phyloP scores from a whole-genome alignment of 2,888 invertebrate genomes.

The Rutpela maculata region DNA sequence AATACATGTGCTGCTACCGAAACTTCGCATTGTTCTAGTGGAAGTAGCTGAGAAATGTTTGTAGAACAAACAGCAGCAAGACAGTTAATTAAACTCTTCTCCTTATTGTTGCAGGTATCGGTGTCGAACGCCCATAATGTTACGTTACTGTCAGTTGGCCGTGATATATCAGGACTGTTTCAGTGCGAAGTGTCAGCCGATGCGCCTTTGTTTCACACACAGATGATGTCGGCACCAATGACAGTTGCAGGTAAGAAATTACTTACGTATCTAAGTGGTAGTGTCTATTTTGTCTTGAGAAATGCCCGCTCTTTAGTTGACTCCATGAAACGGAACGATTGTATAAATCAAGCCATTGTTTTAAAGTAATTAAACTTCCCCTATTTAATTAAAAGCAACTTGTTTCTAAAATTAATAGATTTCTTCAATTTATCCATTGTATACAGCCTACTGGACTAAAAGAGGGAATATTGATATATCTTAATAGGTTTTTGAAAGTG shows the following conservation, averaged over 20 bases:
- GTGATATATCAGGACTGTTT: conserved; percentile 81
- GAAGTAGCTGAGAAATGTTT: conserved; percentile 21
- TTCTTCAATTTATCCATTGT: not conserved
- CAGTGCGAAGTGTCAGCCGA: conserved; percentile 86
- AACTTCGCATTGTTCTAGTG: conserved; percentile 4
- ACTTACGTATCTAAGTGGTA: conserved; percentile 8
- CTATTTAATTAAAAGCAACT: not conserved
- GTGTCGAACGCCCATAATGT: conserved; percentile 83
- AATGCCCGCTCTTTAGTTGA: not conserved
- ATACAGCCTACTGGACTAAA: too few relatives aligned
- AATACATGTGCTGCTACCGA: conserved; percentile 3
- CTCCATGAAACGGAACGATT: not conserved
- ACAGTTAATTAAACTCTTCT: conserved; percentile 38
- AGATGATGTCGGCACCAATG: conserved; percentile 79
- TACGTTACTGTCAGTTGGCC: conserved; percentile 80
- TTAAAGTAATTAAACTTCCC: conserved; percentile 4
- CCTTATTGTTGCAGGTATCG: conserved; percentile 75
- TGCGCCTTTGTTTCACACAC: conserved; percentile 82
- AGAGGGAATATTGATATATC: too few relatives aligned
- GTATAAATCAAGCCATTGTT: conserved; percentile 1
- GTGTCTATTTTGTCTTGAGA: not conserved
- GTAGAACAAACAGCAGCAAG: conserved; percentile 23
- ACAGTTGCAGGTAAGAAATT: conserved; percentile 80
- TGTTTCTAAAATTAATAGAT: not conserved
- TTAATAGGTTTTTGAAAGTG: too few relatives aligned